Evolutionary conservation across 2,888 invertebrate species (phyloP), one percentile per base, ranked within the genome.

Genomic region (Drosophila nr. medialis): DNA sequence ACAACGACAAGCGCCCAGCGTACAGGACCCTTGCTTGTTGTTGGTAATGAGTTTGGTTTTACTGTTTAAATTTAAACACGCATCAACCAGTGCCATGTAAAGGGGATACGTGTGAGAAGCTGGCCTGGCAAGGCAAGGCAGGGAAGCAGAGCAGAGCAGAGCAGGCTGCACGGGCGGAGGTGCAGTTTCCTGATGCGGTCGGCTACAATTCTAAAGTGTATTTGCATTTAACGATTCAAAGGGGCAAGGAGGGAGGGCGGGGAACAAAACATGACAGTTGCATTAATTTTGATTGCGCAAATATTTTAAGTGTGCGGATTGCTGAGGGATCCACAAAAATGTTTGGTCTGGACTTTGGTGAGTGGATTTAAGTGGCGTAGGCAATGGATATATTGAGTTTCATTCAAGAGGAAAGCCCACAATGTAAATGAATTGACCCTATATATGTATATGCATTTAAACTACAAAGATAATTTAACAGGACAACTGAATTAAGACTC

Each of bases 21-120:
- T 27, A 49, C 69, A 72, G 69, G 59, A 71, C 75, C 74, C 66
- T 76, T 75, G 68, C 77, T 81, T 78, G 80, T 81, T 90, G 88
- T 90, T 89, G 80, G 78, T 90, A 87, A 90, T 87, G 90, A 89
- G 87, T 86, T 90, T 86, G 90, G 90, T 83, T 89, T 87, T 89
- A 80, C 86, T 86, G 87, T 87, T 87, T 87, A 90, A 89, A 84
- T 84, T 87, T 80, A 84, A 84, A 77, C 81, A 75, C 60, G 65
- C 75, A 73, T 64, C 75, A 72, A 54, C n/a, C 68, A 53, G 29
- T 38, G 58, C 32, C 55, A 64, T 64, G 56, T 45, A 65, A 50
- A 51, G 30, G 51, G 45, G 38, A 72, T 64, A 53, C 40, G 15
- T 49, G 58, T 40, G 40, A 53, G 53, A 4, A 32, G 34, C 29